Base-by-base conservation (phyloP, 2,888 invertebrate species). In the Pseudococcus viburni region DNA sequence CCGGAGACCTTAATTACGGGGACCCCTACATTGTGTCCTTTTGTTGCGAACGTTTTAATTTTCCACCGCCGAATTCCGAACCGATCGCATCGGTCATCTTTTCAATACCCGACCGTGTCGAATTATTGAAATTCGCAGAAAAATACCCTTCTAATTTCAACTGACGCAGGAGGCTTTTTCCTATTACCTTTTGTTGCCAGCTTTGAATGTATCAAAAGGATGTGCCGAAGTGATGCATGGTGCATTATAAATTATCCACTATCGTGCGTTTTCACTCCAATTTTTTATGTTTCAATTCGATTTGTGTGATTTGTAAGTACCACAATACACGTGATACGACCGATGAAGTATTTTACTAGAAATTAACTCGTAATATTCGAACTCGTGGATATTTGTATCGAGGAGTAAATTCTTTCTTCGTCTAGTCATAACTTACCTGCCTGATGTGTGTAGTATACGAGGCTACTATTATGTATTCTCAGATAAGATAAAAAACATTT, bases 351-450 rank as follows among this genome's bases (percentile, higher is more conserved):
- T 46, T 46, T 11, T 51, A 17, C 15, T 51, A 64, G 64, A 64
- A 73, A 26, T 22, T 33, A 12, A 73, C 68, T 73, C 2, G 26
- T 11, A 15, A 12, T 12, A 15, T 33, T 33, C 6, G 26, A 12
- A 73, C 68, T 12, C 77, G 39, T 17, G 39, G 17, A 33, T 33
- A 33, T 33, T 33, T 33, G 26, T 33, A 33, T 3, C 26, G 42
- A 9, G 9, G 3, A 80, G 80, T 80, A 80, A 80, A 80, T 80
- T 80, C 80, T 42, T 80, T 80, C 80, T 80, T n/a, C 80, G 80
- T 80, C 80, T 80, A 80, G 80, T 33, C 80, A 80, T 80, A 80
- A 80, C 80, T 80, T 80, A n/a, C 42, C 12, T 73, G 12, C 15
- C 33, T 33, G 26, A 73, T 26, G 12, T 73, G 33, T 11, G 26